Conservation (phyloP, 2,113 vertebrate species). For the Prietella phreatophila region DNA sequence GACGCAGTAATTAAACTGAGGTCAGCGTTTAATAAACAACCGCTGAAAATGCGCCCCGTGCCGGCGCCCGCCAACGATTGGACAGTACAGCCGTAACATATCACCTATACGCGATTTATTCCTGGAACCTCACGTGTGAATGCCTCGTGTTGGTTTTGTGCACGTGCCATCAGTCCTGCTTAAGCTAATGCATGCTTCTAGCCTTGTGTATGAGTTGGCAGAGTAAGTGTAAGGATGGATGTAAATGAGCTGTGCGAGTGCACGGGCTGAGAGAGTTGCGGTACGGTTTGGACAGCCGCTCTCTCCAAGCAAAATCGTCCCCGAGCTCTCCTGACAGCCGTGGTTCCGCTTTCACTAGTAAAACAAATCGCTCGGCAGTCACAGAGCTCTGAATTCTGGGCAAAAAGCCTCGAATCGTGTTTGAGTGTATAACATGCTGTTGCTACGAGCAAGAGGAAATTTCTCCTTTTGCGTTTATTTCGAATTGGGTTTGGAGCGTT, state of each 20-base stretch:
- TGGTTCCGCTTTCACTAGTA: background rate
- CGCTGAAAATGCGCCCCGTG: background rate
- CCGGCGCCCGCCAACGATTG: background rate
- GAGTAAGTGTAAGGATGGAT: conserved; percentile 6
- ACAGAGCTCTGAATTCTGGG: background rate
- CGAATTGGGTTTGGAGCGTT: conserved; percentile 26
- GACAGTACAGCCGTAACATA: background rate
- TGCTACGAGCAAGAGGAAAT: background rate
- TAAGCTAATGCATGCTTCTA: conserved; percentile 3
- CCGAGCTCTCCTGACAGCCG: conserved; percentile 14
- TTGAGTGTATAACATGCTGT: background rate
- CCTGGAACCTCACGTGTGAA: background rate
- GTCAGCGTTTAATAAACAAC: background rate
- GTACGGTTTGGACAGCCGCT: background rate
- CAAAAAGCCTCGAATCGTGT: background rate
- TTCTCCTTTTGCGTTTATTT: conserved; percentile 20
- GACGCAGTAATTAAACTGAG: background rate
- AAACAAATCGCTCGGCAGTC: conserved; percentile 14
- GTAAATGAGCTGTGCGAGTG: conserved; percentile 16
- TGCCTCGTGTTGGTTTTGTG: conserved; percentile 18
- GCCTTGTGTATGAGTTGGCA: conserved; percentile 24
- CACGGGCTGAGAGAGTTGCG: background rate
- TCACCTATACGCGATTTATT: conserved; percentile 13
- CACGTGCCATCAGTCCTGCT: conserved; percentile 13
- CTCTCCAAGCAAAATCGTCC: conserved; percentile 38